These are phyloP conservation scores for Empidonax traillii DNA, from an alignment of 2,113 vertebrate genomes.

Conservation along the genomic window DNA sequence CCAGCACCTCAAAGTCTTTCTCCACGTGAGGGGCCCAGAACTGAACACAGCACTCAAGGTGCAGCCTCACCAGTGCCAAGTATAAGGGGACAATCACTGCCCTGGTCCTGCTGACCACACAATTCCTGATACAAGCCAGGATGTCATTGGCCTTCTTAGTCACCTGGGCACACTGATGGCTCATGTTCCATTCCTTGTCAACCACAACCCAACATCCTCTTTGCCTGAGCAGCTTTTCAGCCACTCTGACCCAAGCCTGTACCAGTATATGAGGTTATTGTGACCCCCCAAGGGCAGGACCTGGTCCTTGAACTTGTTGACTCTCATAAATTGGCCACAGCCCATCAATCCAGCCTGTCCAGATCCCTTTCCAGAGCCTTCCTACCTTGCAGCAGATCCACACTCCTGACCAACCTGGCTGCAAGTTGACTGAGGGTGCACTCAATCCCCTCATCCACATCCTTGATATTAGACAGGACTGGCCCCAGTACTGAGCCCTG, in stretches of 20 bases:
- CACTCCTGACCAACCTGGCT: background rate
- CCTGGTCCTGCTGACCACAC: background rate
- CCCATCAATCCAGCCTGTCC: background rate
- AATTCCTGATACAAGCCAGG: background rate
- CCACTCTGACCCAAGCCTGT: background rate
- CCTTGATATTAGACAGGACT: background rate
- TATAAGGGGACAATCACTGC: background rate
- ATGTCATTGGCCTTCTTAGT: background rate
- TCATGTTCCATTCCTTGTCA: background rate
- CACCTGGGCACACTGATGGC: background rate
- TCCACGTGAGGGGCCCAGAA: background rate
- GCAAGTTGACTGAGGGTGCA: background rate
- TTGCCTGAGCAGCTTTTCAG: background rate
- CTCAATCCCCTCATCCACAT: background rate
- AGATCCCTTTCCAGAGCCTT: background rate
- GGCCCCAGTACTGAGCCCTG: background rate
- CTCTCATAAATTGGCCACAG: background rate
- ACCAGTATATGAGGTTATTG: background rate
- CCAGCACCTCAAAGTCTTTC: background rate
- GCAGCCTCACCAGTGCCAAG: background rate
- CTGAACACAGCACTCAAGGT: background rate
- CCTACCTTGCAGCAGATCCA: background rate
- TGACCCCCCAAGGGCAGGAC: background rate
- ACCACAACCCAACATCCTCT: background rate
- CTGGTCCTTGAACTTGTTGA: background rate